A percentile compares a stretch with the other conserved stretches of the same genome.
These are phyloP conservation scores for Nymphalis c-album DNA, from an alignment of 2,888 invertebrate genomes.

Conservation along the genomic window DNA sequence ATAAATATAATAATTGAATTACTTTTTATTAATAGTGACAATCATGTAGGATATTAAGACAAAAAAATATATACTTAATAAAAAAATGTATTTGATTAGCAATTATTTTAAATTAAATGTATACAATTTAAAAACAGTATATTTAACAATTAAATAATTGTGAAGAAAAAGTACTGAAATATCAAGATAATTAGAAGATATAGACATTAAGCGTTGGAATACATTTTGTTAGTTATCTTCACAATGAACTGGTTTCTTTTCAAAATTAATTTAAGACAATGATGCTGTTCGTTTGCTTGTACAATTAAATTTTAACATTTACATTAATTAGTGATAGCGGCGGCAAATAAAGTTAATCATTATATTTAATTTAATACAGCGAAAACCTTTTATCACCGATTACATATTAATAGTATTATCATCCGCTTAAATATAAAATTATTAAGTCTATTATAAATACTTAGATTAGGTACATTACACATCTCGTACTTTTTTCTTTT, in stretches of 20 bases:
- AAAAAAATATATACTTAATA: too few species aligned
- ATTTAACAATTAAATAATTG: background rate
- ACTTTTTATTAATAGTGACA: too few species aligned
- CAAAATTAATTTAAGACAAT: background rate
- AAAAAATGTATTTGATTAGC: too few species aligned
- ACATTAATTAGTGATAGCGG: background rate
- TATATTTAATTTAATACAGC: slow-evolving; percentile 6
- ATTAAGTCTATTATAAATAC: slow-evolving; percentile 1
- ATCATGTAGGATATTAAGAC: too few species aligned
- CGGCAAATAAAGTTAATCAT: background rate
- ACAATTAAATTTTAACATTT: too few species aligned
- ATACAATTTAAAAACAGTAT: too few species aligned
- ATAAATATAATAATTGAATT: too few species aligned
- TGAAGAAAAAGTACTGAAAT: background rate
- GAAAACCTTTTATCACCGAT: background rate
- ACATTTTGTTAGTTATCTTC: background rate
- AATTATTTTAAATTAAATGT: too few species aligned
- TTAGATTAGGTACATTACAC: background rate
- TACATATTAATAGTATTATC: background rate
- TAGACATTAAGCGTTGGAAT: slow-evolving; percentile 1
- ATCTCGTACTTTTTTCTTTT: background rate
- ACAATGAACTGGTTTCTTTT: background rate
- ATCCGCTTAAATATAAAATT: slow-evolving; percentile 5
- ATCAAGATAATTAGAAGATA: background rate
- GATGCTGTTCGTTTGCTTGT: background rate